phyloP scores from a whole-genome alignment of 2,888 invertebrate genomes.

The Cataglyphis albicans region DNA sequence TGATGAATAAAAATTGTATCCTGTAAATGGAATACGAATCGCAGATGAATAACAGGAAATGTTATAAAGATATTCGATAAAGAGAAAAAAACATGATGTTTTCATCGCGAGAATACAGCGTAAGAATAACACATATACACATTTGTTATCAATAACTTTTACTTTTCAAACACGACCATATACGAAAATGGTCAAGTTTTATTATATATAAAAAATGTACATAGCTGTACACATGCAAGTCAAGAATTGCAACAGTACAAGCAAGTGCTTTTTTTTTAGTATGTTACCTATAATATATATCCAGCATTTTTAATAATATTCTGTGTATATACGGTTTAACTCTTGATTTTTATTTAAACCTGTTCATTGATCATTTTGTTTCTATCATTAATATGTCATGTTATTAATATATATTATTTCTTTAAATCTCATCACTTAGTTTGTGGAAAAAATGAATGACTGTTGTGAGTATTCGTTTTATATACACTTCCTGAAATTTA shows the following conservation, averaged over 20 bases:
- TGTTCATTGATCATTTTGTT: slow-evolving; percentile 73
- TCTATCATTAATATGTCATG: slow-evolving; percentile 71
- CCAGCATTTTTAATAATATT: slow-evolving; percentile 79
- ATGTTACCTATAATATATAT: slow-evolving; percentile 80
- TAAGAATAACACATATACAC: slow-evolving; percentile 61
- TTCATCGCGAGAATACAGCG: slow-evolving; percentile 36
- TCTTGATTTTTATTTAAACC: slow-evolving; percentile 76
- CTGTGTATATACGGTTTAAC: slow-evolving; percentile 77
- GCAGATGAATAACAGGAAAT: slow-evolving; percentile 18
- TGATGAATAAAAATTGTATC: slow-evolving; percentile 21
- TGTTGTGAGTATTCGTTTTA: slow-evolving; percentile 61
- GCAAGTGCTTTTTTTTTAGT: slow-evolving; percentile 82
- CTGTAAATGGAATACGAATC: slow-evolving; percentile 1
- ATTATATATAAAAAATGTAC: slow-evolving; percentile 84
- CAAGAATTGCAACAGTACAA: slow-evolving; percentile 84
- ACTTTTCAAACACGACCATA: slow-evolving; percentile 71
- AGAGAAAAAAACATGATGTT: neutral
- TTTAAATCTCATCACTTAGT: slow-evolving; percentile 70
- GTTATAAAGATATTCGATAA: too few species aligned
- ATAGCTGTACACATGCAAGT: slow-evolving; percentile 84
- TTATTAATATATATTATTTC: slow-evolving; percentile 74
- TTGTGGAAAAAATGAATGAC: slow-evolving; percentile 74
- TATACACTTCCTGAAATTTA: slow-evolving; percentile 67
- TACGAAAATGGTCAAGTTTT: slow-evolving; percentile 72
- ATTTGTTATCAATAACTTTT: slow-evolving; percentile 73